These are phyloP conservation scores for Chrysemys picta DNA, from an alignment of 2,113 vertebrate genomes.

Conservation along the genomic window DNA sequence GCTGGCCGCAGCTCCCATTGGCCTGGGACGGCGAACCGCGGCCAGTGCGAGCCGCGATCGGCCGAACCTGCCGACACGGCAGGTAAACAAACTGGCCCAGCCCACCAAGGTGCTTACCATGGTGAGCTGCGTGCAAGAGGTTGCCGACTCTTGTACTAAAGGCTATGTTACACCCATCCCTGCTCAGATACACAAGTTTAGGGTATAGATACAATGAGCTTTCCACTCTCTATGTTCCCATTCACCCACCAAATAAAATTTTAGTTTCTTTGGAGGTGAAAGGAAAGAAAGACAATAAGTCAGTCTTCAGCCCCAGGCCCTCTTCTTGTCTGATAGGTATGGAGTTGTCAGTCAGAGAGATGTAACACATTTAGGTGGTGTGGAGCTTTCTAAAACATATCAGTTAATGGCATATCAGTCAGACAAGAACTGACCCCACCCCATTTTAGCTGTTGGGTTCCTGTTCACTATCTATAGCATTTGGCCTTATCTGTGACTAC, in stretches of 20 bases:
- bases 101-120: too few species aligned
- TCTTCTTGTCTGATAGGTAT: background rate
- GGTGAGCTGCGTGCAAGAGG: too few species aligned
- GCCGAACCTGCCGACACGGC: too few species aligned
- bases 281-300: background rate
- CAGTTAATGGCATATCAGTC: background rate
- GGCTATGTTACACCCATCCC: background rate
- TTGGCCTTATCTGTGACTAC: background rate
- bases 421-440: background rate
- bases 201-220: background rate
- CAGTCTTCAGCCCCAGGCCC: background rate
- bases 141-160: background rate
- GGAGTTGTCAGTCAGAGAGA: background rate
- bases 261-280: background rate
- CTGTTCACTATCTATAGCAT: background rate
- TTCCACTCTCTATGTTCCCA: background rate
- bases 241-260: background rate
- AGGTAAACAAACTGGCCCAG: too few species aligned
- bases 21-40: too few species aligned
- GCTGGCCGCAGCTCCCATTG: too few species aligned
- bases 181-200: background rate
- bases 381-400: background rate
- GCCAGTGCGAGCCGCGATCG: too few species aligned
- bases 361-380: background rate
- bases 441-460: background rate